These are phyloP conservation scores for Desoria tigrina DNA, from an alignment of 2,888 invertebrate species.

Conservation along the genomic window DNA sequence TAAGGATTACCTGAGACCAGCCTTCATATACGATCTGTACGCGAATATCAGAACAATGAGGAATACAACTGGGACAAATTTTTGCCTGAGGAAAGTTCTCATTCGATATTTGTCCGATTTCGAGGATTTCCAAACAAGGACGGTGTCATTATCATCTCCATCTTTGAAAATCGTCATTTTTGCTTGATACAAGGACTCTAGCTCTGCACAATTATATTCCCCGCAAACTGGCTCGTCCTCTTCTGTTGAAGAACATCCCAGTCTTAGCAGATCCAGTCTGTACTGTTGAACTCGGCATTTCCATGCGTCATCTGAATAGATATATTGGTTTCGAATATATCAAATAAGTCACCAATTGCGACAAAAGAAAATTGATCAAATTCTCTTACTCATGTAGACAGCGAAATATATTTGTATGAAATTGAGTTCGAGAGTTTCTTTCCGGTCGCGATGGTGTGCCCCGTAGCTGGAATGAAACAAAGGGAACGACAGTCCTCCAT, in stretches of 20 bases:
- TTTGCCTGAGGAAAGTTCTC: constrained; percentile 40
- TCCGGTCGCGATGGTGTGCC: constrained; percentile 24
- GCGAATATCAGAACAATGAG: constrained; percentile 41
- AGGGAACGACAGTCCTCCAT: constrained; percentile 39
- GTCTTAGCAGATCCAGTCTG: constrained; percentile 23
- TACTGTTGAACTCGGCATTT: constrained; percentile 44
- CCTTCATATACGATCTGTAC: constrained; percentile 45
- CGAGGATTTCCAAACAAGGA: constrained; percentile 38
- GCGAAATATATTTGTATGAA: constrained; percentile 45
- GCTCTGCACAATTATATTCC: constrained; percentile 36
- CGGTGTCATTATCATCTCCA: constrained; percentile 39
- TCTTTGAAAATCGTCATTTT: constrained; percentile 36
- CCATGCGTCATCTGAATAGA: constrained; percentile 24
- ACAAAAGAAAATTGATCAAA: too few relatives aligned
- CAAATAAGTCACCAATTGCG: neutral
- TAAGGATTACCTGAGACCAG: constrained; percentile 31
- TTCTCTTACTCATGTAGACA: constrained; percentile 22
- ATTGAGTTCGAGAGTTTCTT: constrained; percentile 29
- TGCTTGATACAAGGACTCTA: constrained; percentile 39
- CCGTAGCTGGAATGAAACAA: constrained; percentile 41
- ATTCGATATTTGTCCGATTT: constrained; percentile 37
- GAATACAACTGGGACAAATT: constrained; percentile 44
- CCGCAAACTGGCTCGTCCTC: constrained; percentile 28
- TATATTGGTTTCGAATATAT: neutral
- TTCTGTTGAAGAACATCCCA: constrained; percentile 28